A percentile compares a stretch with the other conserved stretches of the same genome.
Conservation (phyloP, 2,113 vertebrate species). For the Mesoclemmys tuberculata region DNA sequence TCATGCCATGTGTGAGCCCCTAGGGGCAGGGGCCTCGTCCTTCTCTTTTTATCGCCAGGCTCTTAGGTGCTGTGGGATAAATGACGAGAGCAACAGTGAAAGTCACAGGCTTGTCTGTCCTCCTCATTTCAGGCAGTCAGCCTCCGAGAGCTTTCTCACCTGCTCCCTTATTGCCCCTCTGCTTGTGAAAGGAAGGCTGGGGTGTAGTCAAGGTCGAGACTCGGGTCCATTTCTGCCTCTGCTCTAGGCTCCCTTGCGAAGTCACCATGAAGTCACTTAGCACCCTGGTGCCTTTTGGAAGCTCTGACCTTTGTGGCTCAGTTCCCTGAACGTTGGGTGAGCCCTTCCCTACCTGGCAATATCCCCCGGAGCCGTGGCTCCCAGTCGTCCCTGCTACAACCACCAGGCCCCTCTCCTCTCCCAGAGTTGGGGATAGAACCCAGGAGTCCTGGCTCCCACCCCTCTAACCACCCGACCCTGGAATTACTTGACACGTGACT, state of each 20-base stretch:
- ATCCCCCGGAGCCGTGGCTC: neutral
- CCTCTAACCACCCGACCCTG: rapidly evolving
- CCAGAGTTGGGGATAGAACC: neutral
- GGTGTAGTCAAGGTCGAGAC: neutral
- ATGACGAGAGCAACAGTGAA: neutral
- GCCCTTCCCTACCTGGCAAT: too few relatives aligned
- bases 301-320: neutral
- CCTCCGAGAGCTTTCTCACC: neutral
- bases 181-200: neutral
- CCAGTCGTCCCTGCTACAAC: too few relatives aligned
- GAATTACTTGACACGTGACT: neutral
- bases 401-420: neutral
- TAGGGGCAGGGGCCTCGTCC: too few relatives aligned
- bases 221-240: neutral
- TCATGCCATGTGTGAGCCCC: neutral
- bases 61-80: too few relatives aligned
- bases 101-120: too few relatives aligned
- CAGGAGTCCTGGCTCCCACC: neutral
- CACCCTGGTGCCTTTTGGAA: too few relatives aligned
- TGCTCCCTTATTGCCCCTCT: neutral
- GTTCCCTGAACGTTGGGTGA: too few relatives aligned
- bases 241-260: neutral
- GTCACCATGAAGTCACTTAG: neutral
- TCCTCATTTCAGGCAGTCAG: neutral
- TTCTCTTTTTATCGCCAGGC: too few relatives aligned